Evolutionary conservation across 2,888 invertebrate genomes (phyloP), one percentile per base, ranked within the genome.

Genomic region (Nebria brevicollis): DNA sequence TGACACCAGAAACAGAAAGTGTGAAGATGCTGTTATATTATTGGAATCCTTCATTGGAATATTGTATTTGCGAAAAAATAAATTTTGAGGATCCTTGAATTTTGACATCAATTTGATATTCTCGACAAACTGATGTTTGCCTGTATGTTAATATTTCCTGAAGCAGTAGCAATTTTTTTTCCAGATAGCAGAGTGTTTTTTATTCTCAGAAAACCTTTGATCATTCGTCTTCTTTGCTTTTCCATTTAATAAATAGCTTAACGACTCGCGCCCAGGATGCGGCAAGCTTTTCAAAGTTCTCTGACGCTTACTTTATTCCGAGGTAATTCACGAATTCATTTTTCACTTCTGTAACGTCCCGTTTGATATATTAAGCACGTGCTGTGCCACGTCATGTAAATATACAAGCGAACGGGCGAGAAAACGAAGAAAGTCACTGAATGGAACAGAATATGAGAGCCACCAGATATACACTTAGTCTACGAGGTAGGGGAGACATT

Each of bases 191-290:
- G 13, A 54, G 54, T 54, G 54, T 54, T 13, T 54, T 54, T 54
- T 11, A 34, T 34, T 54, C 13, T 54, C 13, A 7, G 54, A 54
- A 54, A 54, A 15, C 70, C 80, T 80, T 80, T 80, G 80, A 80
- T 80, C 80, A 80, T 75, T 80, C 75, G 75, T 80, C 75, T 80
- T 75, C 72, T 80, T 79, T 79, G 79, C 79, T 75, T 75, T 78
- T 68, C 80, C 80, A 80, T 80, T 80, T 80, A 80, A 80, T 80
- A 80, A 80, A 80, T 80, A 80, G 80, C 80, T 80, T 80, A 80
- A 80, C 80, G 80, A 80, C 80, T 80, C n/a, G 54, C 25, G 25
- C 54, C 70, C 66, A 66, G 68, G 25, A 79, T 79, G 79, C 64
- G 64, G 80, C 65, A 70, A 43, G 74, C 74, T 79, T 80, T 80